Conservation (phyloP, 2,888 invertebrate genomes). For the Drosophila niveifrons region DNA sequence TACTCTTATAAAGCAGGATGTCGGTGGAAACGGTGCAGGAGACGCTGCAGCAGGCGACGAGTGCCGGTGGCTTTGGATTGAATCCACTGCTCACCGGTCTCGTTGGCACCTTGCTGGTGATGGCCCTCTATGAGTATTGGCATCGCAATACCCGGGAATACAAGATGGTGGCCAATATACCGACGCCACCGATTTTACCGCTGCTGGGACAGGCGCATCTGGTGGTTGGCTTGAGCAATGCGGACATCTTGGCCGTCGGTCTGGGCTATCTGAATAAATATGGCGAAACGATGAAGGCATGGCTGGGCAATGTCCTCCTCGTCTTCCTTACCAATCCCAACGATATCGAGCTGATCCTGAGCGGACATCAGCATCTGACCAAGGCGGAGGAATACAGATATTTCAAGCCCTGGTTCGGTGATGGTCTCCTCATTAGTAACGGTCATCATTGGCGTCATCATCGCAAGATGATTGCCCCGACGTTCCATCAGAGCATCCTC, state of each 20-base stretch:
- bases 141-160: conserved; percentile 86
- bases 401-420: conserved; percentile 93
- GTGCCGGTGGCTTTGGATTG: conserved; percentile 46
- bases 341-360: conserved; percentile 91
- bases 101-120: conserved; percentile 68
- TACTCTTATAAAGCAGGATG: conserved; percentile 46
- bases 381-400: conserved; percentile 91
- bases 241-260: conserved; percentile 79
- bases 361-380: conserved; percentile 91
- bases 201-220: conserved; percentile 90
- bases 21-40: conserved; percentile 74
- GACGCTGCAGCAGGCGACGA: conserved; percentile 64
- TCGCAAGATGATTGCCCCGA: conserved; percentile 93
- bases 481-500: conserved; percentile 93
- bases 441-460: conserved; percentile 93
- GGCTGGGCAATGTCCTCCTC: conserved; percentile 90
- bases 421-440: conserved; percentile 91
- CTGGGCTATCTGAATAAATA: conserved; percentile 68
- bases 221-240: conserved; percentile 88
- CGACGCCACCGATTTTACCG: conserved; percentile 89
- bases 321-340: conserved; percentile 89
- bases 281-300: conserved; percentile 91
- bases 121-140: conserved; percentile 83
- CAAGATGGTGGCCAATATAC: conserved; percentile 89
- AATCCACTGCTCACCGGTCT: conserved; percentile 75